phyloP scores from a whole-genome alignment of 37 sponge, comb jelly and placozoan species.

The Tethya wilhelma region DNA sequence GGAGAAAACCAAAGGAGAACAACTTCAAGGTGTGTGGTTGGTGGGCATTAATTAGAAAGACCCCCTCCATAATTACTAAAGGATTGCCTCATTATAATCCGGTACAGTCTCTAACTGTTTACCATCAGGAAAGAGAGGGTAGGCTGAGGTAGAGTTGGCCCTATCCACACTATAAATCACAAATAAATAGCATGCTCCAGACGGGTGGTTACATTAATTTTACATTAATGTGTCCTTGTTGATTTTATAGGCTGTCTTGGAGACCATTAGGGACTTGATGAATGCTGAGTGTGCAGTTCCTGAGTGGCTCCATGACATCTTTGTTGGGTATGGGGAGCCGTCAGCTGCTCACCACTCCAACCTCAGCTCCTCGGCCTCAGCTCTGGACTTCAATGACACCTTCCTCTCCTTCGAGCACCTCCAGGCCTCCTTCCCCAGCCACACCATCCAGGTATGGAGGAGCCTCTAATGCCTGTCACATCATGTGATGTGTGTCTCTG shows the following conservation, averaged over 20 bases:
- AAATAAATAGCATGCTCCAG: no score
- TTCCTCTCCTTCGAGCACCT: slow-evolving; percentile 92
- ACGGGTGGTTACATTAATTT: no score
- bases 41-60: background rate
- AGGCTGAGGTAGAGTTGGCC: no score
- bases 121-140: no score
- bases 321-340: slow-evolving; percentile 98
- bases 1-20: slow-evolving; percentile 99
- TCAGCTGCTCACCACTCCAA: slow-evolving; percentile 87
- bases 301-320: slow-evolving; percentile 95
- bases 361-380: slow-evolving; percentile 29
- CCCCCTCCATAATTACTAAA: background rate
- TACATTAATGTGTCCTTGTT: no score
- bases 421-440: slow-evolving; percentile 77
- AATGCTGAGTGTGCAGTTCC: slow-evolving; percentile 99
- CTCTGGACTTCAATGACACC: slow-evolving; percentile 94
- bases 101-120: no score
- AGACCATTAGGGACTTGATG: slow-evolving; percentile 95
- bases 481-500: background rate
- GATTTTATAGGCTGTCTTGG: slow-evolving; percentile 96
- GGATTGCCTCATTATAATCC: background rate
- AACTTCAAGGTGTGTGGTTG: slow-evolving; percentile 87
- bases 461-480: background rate
- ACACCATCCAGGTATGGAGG: slow-evolving; percentile 58
- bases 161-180: no score